Conservation (phyloP, 2,888 invertebrate species). For the Dexiosoma caninum region DNA sequence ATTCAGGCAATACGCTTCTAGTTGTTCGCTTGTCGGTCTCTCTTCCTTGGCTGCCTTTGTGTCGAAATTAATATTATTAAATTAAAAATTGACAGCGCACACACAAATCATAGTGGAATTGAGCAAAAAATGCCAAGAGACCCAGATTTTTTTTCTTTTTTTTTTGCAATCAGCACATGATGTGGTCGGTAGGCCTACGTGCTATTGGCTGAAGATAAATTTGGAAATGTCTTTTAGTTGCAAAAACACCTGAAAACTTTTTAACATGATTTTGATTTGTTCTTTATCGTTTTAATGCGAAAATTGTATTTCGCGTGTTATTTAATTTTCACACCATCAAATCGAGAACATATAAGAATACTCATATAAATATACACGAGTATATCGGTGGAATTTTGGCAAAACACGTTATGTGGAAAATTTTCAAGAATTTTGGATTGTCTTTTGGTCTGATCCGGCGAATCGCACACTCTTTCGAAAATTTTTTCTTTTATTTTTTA, state of each 20-base stretch:
- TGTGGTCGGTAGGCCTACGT: neutral
- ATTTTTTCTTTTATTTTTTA: too few relatives aligned
- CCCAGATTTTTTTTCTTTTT: neutral
- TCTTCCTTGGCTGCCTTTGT: conserved; percentile 53
- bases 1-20: conserved; percentile 3
- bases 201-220: too few relatives aligned
- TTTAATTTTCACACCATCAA: neutral
- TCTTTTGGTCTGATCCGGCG: too few relatives aligned
- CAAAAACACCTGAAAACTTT: conserved; percentile 23
- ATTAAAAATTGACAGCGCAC: conserved; percentile 60
- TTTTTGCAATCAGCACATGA: conserved; percentile 9
- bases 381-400: too few relatives aligned
- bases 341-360: too few relatives aligned
- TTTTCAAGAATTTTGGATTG: too few relatives aligned
- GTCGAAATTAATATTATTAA: conserved; percentile 63
- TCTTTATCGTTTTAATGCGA: too few relatives aligned
- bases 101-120: neutral
- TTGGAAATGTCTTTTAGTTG: neutral
- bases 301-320: too few relatives aligned
- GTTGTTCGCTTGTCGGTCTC: conserved; percentile 28
- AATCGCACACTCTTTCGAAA: too few relatives aligned
- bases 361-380: too few relatives aligned
- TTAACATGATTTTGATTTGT: too few relatives aligned
- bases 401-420: too few relatives aligned
- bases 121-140: neutral